Evolutionary conservation across 2,888 invertebrate species (phyloP).

Genomic region (Lordiphosa fenestrarum): DNA sequence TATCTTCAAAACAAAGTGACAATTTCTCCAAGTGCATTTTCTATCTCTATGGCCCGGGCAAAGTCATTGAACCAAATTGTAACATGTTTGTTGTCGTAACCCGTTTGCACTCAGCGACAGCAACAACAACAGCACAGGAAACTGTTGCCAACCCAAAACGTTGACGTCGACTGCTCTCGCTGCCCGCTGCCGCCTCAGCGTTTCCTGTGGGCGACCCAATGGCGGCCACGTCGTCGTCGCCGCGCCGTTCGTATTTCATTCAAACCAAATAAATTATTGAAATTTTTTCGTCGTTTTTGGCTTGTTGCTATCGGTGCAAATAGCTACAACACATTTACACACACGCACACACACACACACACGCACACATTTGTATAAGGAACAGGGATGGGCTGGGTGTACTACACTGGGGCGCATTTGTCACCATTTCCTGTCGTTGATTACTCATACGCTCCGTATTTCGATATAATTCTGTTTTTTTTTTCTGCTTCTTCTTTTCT

Average conservation of each 20-base stretch:
- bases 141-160: constrained; percentile 66
- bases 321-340: constrained; percentile 70
- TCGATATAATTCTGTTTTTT: constrained; percentile 12
- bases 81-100: constrained; percentile 74
- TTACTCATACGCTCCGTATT: constrained; percentile 74
- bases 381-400: constrained; percentile 8
- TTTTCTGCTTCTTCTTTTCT: constrained; percentile 20
- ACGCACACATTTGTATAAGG: constrained; percentile 8
- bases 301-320: constrained; percentile 73
- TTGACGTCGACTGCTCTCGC: constrained; percentile 31
- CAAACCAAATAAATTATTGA: constrained; percentile 73
- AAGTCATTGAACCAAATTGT: constrained; percentile 73
- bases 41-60: constrained; percentile 59
- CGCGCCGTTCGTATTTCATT: constrained; percentile 68
- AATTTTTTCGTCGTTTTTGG: constrained; percentile 58
- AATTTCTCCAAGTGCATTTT: constrained; percentile 22
- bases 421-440: constrained; percentile 76
- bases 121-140: constrained; percentile 58
- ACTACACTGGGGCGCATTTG: constrained; percentile 54
- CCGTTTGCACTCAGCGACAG: constrained; percentile 63
- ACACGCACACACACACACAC: constrained; percentile 27
- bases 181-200: constrained; percentile 42
- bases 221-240: constrained; percentile 52
- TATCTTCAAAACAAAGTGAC: too few relatives aligned
- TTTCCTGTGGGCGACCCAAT: constrained; percentile 78